Conservation (phyloP, 2,888 invertebrate genomes). For the Anagyrus pseudococci region DNA sequence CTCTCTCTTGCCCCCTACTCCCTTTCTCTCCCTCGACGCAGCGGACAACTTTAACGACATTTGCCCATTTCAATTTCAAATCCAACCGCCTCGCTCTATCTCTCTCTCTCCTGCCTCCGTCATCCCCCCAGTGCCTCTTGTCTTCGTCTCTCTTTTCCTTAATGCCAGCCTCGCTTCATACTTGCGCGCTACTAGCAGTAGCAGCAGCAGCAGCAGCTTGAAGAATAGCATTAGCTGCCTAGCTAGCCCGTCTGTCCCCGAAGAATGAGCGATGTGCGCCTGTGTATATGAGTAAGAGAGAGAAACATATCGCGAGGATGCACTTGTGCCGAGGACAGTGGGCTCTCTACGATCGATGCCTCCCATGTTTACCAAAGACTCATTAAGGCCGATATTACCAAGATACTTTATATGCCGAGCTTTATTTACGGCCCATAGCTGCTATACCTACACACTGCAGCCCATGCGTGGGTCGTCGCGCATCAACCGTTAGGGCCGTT, state of each 20-base stretch:
- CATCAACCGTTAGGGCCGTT: too few relatives aligned
- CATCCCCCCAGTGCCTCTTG: too few relatives aligned
- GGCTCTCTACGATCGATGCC: conserved; percentile 23
- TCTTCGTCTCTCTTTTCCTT: too few relatives aligned
- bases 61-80: conserved; percentile 40
- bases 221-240: not conserved
- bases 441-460: too few relatives aligned
- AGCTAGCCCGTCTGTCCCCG: not conserved
- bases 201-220: too few relatives aligned
- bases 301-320: too few relatives aligned
- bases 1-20: not conserved
- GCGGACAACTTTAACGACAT: conserved; percentile 34
- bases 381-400: conserved; percentile 34
- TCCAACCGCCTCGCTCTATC: conserved; percentile 28
- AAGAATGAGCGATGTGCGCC: not conserved
- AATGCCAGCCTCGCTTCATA: not conserved
- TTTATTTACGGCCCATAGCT: conserved; percentile 34
- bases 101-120: too few relatives aligned
- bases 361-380: conserved; percentile 33
- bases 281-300: too few relatives aligned
- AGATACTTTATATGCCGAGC: conserved; percentile 34
- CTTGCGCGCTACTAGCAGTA: not conserved
- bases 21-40: not conserved
- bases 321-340: too few relatives aligned
- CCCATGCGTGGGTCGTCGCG: too few relatives aligned